Evolutionary conservation across 2,797 vertebrate genomes (phyloP).

Genomic region (Apodemus agrarius): DNA sequence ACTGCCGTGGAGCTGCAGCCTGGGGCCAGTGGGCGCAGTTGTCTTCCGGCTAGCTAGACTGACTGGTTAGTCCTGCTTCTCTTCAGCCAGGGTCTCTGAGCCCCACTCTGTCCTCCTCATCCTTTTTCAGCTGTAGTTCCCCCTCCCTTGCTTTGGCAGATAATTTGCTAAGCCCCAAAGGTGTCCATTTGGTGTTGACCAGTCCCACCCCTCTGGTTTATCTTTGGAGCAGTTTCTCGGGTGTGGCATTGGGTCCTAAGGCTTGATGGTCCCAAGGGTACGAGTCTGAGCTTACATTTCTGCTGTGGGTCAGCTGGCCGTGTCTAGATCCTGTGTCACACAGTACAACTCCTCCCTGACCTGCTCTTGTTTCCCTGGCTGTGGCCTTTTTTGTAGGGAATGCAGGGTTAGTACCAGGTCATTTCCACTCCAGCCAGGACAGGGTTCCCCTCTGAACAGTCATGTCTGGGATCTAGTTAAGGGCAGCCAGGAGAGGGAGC

Average conservation of each 20-base stretch:
- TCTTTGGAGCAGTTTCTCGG: rapidly evolving
- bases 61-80: not conserved
- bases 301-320: not conserved
- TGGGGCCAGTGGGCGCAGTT: not conserved
- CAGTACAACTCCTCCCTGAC: not conserved
- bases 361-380: not conserved
- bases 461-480: not conserved
- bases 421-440: not conserved
- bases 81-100: not conserved
- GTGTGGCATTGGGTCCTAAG: not conserved
- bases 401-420: not conserved
- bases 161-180: not conserved
- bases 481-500: too few relatives aligned
- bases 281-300: not conserved
- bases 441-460: not conserved
- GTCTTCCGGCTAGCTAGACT: not conserved
- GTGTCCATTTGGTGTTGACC: not conserved
- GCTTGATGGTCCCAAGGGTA: not conserved
- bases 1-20: not conserved
- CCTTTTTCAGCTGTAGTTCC: not conserved
- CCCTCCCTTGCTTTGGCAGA: not conserved
- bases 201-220: rapidly evolving
- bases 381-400: not conserved
- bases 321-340: not conserved
- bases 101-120: not conserved